Conservation (phyloP, 2,113 vertebrate species). For the Rhynchopsitta pachyrhyncha region DNA sequence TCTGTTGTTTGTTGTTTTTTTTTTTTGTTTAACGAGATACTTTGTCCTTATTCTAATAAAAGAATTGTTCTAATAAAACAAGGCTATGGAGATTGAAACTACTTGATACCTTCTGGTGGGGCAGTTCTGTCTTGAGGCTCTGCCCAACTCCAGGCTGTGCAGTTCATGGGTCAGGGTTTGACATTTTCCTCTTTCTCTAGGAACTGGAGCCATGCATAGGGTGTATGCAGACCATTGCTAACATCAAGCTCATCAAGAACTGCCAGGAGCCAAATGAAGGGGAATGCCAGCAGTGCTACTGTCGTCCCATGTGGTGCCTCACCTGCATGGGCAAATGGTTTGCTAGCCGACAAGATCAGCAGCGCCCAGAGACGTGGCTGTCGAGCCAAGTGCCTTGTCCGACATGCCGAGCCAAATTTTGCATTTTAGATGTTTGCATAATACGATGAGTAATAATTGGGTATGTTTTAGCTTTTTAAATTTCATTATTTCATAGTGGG, state of each 20-base stretch:
- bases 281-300: constrained; percentile 89
- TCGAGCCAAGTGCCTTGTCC: constrained; percentile 91
- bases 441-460: constrained; percentile 72
- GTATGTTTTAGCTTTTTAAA: background rate
- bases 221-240: constrained; percentile 89
- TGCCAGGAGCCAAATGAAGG: constrained; percentile 76
- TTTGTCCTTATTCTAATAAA: background rate
- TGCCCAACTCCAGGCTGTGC: background rate
- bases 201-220: constrained; percentile 91
- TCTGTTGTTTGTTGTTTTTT: background rate
- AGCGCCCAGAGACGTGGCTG: constrained; percentile 92
- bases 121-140: background rate
- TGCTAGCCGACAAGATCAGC: constrained; percentile 92
- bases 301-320: constrained; percentile 96
- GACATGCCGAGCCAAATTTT: constrained; percentile 90
- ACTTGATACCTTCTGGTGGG: background rate
- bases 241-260: constrained; percentile 85
- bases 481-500: background rate
- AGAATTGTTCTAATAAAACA: background rate
- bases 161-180: background rate
- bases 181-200: constrained; percentile 49
- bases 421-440: constrained; percentile 88
- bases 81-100: background rate
- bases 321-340: constrained; percentile 96
- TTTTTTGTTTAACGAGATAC: background rate